A percentile compares a stretch with the other conserved stretches of the same genome.
These are phyloP conservation scores for Glossosoma conforme DNA, from an alignment of 1,140 invertebrate genomes.

Conservation along the genomic window DNA sequence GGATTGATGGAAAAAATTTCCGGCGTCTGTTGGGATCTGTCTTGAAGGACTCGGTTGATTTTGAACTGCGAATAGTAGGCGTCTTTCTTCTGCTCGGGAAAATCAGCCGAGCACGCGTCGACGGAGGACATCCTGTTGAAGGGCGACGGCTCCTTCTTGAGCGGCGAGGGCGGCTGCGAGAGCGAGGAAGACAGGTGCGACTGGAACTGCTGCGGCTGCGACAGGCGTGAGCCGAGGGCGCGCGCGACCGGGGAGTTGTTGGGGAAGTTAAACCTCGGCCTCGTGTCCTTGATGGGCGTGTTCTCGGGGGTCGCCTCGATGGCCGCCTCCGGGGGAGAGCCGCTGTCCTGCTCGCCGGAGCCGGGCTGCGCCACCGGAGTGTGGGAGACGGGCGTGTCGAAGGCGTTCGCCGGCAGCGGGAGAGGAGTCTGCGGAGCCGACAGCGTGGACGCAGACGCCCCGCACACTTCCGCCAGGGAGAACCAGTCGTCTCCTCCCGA, in stretches of 20 bases:
- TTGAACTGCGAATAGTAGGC: constrained; percentile 34
- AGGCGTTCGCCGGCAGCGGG: constrained; percentile 36
- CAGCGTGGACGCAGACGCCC: constrained; percentile 37
- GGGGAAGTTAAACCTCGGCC: constrained; percentile 41
- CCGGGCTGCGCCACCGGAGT: constrained; percentile 22
- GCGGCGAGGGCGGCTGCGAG: constrained; percentile 61
- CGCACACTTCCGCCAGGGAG: constrained; percentile 39
- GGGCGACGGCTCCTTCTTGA: constrained; percentile 58
- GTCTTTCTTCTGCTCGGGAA: constrained; percentile 32
- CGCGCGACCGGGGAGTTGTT: constrained; percentile 59
- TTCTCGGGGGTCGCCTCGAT: constrained; percentile 85
- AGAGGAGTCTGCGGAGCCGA: constrained; percentile 49
- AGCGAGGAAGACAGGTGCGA: constrained; percentile 37
- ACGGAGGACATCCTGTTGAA: constrained; percentile 36
- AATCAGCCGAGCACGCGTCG: constrained; percentile 10
- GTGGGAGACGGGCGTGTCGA: constrained; percentile 14
- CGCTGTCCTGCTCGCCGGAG: constrained; percentile 47
- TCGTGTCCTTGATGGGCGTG: constrained; percentile 68
- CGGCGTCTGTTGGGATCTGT: constrained; percentile 35
- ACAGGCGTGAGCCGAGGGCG: constrained; percentile 45
- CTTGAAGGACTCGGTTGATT: constrained; percentile 45
- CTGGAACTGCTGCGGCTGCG: constrained; percentile 23
- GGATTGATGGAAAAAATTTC: constrained; percentile 25
- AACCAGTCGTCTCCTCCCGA: constrained; percentile 41
- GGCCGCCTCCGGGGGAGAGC: constrained; percentile 72